phyloP scores from a whole-genome alignment of 2,888 invertebrate species.

The Meteorus cinctellus region DNA sequence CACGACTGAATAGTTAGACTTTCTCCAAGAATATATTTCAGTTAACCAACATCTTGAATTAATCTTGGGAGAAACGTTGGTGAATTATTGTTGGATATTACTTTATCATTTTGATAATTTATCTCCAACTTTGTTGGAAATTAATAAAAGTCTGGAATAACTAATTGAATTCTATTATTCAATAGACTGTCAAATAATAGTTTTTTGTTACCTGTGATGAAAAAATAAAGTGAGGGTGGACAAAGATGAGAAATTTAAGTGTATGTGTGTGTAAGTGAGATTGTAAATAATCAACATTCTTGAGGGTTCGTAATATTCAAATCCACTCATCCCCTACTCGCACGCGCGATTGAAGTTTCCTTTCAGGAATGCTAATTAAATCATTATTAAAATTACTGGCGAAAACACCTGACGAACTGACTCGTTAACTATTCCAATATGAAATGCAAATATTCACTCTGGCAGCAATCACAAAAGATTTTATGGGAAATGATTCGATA shows the following conservation, averaged over 20 bases:
- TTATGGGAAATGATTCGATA: background rate
- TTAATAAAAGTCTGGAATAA: background rate
- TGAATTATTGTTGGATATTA: slow-evolving; percentile 39
- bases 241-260: background rate
- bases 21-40: slow-evolving; percentile 19
- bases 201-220: no score
- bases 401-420: slow-evolving; percentile 58
- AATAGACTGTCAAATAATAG: no score
- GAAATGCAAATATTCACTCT: slow-evolving; percentile 19
- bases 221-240: no score
- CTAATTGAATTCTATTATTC: slow-evolving; percentile 9
- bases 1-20: slow-evolving; percentile 28
- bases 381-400: slow-evolving; percentile 70
- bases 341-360: slow-evolving; percentile 56
- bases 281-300: slow-evolving; percentile 68
- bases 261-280: slow-evolving; percentile 38
- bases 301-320: slow-evolving; percentile 58
- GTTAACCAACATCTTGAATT: slow-evolving; percentile 36
- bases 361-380: slow-evolving; percentile 71
- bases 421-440: slow-evolving; percentile 55
- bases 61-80: slow-evolving; percentile 7
- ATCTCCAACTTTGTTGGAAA: background rate
- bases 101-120: slow-evolving; percentile 36
- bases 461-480: background rate
- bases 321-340: slow-evolving; percentile 52